Percentiles rank a stretch among this genome's conserved stretches.
Evolutionary conservation across 2,113 vertebrate species (phyloP).

Genomic region (Eira barbara): DNA sequence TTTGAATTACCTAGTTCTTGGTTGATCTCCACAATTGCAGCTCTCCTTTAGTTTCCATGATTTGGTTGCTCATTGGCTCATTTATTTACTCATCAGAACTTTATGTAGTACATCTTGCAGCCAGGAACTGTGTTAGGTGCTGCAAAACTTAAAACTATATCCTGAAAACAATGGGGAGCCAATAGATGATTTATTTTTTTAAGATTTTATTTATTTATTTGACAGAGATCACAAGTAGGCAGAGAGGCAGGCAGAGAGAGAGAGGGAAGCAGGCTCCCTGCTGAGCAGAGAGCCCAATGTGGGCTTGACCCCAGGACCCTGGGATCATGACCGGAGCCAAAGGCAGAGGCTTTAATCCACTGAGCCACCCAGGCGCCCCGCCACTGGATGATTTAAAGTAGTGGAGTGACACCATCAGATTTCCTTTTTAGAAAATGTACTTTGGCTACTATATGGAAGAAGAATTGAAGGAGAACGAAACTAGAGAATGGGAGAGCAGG

Average conservation of each 20-base stretch:
- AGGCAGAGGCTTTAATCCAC: no score
- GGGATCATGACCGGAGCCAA: no score
- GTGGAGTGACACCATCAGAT: not conserved
- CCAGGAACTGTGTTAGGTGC: not conserved
- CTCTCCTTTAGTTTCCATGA: not conserved
- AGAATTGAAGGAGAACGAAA: not conserved
- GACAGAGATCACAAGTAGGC: no score
- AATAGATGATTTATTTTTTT: not conserved
- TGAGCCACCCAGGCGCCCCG: no score
- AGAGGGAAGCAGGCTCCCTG: no score
- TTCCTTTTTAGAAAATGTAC: not conserved
- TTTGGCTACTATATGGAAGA: not conserved
- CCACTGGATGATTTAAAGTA: not conserved
- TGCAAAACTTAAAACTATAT: not conserved
- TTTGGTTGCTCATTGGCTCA: slow-evolving; percentile 5
- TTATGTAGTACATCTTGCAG: not conserved
- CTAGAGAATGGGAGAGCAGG: not conserved
- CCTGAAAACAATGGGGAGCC: not conserved
- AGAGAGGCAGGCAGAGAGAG: no score
- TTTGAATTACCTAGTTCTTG: slow-evolving; percentile 6
- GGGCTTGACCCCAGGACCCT: no score
- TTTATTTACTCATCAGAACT: not conserved
- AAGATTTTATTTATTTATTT: no score
- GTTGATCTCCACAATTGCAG: not conserved
- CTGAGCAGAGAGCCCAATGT: no score